Conservation (phyloP, 1,140 invertebrate genomes). For the Drosophila tsacasi region DNA sequence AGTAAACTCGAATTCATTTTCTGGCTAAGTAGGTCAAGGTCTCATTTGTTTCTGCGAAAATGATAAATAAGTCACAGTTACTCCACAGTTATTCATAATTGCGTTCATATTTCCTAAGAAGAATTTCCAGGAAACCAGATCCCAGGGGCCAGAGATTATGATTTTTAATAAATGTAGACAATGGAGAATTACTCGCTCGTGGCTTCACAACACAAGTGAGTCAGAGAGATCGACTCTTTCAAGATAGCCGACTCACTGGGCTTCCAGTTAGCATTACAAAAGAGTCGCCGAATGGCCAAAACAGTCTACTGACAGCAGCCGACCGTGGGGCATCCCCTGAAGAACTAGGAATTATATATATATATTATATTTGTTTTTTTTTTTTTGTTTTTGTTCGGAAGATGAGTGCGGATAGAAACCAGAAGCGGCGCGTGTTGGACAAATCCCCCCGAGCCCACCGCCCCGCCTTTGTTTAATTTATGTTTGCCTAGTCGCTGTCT, state of each 20-base stretch:
- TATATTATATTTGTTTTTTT: not conserved
- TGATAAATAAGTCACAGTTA: not conserved
- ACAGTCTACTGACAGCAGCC: constrained; percentile 38
- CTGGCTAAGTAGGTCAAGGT: constrained; percentile 6
- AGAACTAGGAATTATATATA: constrained; percentile 9
- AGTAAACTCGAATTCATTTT: not conserved
- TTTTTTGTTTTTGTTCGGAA: constrained; percentile 2
- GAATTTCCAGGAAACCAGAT: not conserved
- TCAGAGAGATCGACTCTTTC: constrained; percentile 24
- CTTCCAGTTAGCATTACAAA: not conserved
- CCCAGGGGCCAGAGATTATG: constrained; percentile 1
- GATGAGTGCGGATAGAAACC: constrained; percentile 28
- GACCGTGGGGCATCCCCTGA: constrained; percentile 8
- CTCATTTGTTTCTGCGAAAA: not conserved
- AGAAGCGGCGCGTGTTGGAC: constrained; percentile 62
- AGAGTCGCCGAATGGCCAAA: constrained; percentile 25
- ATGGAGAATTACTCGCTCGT: constrained; percentile 32
- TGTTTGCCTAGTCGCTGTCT: constrained; percentile 58
- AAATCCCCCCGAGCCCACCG: constrained; percentile 18
- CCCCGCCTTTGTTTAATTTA: constrained; percentile 62
- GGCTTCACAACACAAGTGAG: constrained; percentile 36
- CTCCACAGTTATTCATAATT: not conserved
- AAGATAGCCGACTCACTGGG: not conserved
- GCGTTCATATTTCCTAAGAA: not conserved
- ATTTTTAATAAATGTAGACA: constrained; percentile 1